phyloP scores from a whole-genome alignment of 37 sponge, comb jelly and placozoan genomes.

The Cladorhizidae sp. region DNA sequence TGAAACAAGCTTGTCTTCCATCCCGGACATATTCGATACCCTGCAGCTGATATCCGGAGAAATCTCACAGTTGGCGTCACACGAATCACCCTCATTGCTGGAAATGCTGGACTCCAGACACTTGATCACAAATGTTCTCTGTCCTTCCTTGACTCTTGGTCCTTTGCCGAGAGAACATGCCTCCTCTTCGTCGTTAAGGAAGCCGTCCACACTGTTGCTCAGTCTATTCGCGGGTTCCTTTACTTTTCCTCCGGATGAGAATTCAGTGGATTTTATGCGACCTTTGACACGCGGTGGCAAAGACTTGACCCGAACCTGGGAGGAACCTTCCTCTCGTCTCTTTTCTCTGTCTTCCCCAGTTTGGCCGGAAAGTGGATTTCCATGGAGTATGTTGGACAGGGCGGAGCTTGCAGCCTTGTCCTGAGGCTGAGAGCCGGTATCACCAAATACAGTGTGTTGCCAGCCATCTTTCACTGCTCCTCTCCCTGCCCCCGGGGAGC shows the following conservation, averaged over 20 bases:
- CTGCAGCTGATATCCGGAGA: too few species aligned
- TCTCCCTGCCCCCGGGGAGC: too few species aligned
- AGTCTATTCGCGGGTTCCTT: too few species aligned
- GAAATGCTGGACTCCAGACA: constrained; percentile 3
- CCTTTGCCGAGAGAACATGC: not conserved
- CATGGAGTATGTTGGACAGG: not conserved
- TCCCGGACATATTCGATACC: too few species aligned
- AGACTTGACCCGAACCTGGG: not conserved
- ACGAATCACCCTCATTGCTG: not conserved
- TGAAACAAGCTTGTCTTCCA: too few species aligned
- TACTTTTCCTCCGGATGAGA: not conserved
- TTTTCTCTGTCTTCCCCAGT: not conserved
- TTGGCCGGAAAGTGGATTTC: not conserved
- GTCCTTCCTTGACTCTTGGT: not conserved
- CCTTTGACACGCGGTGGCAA: not conserved
- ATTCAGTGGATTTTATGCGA: not conserved
- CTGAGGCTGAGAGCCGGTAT: too few species aligned
- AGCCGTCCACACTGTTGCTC: not conserved
- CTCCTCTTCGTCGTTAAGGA: not conserved
- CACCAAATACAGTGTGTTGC: too few species aligned
- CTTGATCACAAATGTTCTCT: not conserved
- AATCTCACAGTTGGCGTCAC: too few species aligned
- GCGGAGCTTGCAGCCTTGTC: not conserved
- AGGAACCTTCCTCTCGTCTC: not conserved
- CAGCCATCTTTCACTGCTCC: too few species aligned